Evolutionary conservation across 2,888 invertebrate genomes (phyloP).

Genomic region (Acronicta psi): DNA sequence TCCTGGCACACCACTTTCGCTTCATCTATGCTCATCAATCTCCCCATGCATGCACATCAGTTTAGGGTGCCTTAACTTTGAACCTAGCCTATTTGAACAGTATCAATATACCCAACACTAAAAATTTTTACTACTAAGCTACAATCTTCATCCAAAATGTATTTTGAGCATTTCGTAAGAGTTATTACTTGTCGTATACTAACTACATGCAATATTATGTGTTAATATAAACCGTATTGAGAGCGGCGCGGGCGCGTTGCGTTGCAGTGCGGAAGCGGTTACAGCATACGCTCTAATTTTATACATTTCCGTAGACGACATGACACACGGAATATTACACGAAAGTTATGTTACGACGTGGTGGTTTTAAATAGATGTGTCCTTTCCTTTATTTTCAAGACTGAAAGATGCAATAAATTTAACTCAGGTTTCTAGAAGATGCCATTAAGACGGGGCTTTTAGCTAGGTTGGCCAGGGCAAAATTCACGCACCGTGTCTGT

Average conservation of each 20-base stretch:
- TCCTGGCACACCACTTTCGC: too few species aligned
- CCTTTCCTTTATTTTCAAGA: conserved; percentile 20
- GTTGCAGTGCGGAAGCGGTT: conserved; percentile 38
- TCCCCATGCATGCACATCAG: too few species aligned
- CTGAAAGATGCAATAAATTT: background rate
- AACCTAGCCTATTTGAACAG: too few species aligned
- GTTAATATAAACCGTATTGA: conserved; percentile 16
- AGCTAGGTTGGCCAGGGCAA: too few species aligned
- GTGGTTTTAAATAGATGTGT: conserved; percentile 7
- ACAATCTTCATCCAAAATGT: background rate
- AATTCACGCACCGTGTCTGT: too few species aligned
- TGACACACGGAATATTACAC: conserved; percentile 24
- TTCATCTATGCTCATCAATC: too few species aligned
- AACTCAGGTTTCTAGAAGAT: background rate
- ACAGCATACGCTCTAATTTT: conserved; percentile 45
- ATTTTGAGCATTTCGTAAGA: background rate
- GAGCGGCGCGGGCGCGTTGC: conserved; percentile 13
- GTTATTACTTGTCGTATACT: conserved; percentile 1
- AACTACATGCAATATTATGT: conserved; percentile 7
- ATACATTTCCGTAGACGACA: conserved; percentile 42
- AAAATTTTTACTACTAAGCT: too few species aligned
- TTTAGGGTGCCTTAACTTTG: too few species aligned
- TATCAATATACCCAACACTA: too few species aligned
- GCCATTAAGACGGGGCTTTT: too few species aligned
- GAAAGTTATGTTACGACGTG: conserved; percentile 6